Conservation (phyloP, 1,140 invertebrate genomes). For the Tyrophagus putrescentiae region DNA sequence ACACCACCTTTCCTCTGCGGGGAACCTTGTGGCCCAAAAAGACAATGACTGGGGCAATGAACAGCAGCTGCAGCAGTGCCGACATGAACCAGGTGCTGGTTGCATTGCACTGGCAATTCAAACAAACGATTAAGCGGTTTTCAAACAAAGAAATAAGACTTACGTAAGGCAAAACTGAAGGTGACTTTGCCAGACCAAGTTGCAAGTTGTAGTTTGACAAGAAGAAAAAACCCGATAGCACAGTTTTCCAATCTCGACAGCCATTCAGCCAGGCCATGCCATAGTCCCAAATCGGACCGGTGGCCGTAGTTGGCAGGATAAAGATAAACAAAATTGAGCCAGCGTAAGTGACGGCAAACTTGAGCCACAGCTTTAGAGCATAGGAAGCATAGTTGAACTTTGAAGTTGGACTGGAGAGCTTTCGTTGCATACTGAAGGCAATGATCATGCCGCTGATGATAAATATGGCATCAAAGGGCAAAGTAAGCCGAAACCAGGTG, state of each 20-base stretch:
- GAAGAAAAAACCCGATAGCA: slow-evolving; percentile 17
- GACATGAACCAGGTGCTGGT: slow-evolving; percentile 15
- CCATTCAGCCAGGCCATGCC: slow-evolving; percentile 7
- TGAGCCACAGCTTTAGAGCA: neutral
- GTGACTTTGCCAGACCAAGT: neutral
- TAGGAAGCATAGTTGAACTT: slow-evolving; percentile 21
- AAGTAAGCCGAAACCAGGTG: slow-evolving; percentile 2
- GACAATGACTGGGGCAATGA: slow-evolving; percentile 9
- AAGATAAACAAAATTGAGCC: slow-evolving; percentile 19
- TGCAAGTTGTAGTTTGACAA: slow-evolving; percentile 18
- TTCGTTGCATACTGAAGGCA: neutral
- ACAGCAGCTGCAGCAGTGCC: neutral
- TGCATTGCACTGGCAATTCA: slow-evolving; percentile 13
- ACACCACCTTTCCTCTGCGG: neutral
- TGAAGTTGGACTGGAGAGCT: neutral
- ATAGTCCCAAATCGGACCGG: slow-evolving; percentile 14
- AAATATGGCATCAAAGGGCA: slow-evolving; percentile 15
- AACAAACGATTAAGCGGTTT: neutral
- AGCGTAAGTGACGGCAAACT: neutral
- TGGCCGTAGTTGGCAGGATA: slow-evolving; percentile 3
- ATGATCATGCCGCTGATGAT: slow-evolving; percentile 10
- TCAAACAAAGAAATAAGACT: neutral
- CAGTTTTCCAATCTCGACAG: slow-evolving; percentile 8
- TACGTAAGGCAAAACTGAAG: neutral
- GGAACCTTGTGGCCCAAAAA: neutral